Evolutionary conservation across 2,888 invertebrate species (phyloP), one percentile per base, ranked within the genome.

Genomic region (Andricus quercusramuli): DNA sequence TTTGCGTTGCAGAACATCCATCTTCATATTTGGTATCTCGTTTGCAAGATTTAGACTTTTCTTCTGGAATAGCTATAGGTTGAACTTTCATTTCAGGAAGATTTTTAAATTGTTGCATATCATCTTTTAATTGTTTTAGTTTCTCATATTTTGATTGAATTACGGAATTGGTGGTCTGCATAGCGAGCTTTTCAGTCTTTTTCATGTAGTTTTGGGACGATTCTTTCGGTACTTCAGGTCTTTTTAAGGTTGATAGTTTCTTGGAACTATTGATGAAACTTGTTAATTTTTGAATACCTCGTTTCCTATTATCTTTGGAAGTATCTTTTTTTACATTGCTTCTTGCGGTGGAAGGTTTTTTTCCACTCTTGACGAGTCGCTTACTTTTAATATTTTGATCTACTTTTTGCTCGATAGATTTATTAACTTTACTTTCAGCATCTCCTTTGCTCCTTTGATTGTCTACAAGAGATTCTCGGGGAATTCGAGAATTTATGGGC

Each of bases 71-170:
- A 20, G 83, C 32, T 11, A 78, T 83, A 62, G 89, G 89, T 82
- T 84, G 83, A 82, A 88, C 85, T 85, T 88, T 85, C 64, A 37
- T 37, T 9, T 59, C 22, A 4, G 83, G 81, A 59, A 74, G 78
- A 1, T 32, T 78, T 9, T 86, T 89, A 87, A 90, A 85, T 86
- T 89, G 87, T 88, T 88, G 87, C 88, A 91, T 62, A 77, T 83
- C 79, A 32, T 81, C 80, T n/a, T 86, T 88, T 11, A 86, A 41
- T 37, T 79, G 79, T 8, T 82, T 59, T 76, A 84, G 78, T 77
- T 66, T 32, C 37, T n/a, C 20, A 2, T 32, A 37, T 66, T 37
- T 66, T n/a, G 32, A 66, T 37, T n/a, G 62, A 9, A 62, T 62
- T 11, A 11, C 13, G 8, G n/a, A 25, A 65, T 17, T 32, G 15